phyloP scores from a whole-genome alignment of 1,140 invertebrate species.

The Eriosoma lanigerum region DNA sequence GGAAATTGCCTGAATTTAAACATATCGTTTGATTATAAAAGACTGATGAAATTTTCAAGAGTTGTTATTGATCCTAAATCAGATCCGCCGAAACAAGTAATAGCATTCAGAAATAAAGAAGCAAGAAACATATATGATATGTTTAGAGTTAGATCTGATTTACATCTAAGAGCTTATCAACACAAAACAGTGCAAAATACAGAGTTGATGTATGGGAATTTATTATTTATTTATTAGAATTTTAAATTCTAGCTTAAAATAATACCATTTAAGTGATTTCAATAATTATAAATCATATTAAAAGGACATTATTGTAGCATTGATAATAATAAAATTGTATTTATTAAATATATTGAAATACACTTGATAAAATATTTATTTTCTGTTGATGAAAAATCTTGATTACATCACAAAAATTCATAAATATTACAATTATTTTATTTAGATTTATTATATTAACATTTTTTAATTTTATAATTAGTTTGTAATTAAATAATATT shows the following conservation, averaged over 20 bases:
- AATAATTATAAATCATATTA: no score
- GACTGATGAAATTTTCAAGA: constrained; percentile 53
- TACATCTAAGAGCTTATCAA: constrained; percentile 55
- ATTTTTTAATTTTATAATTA: no score
- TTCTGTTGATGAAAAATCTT: no score
- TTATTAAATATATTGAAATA: no score
- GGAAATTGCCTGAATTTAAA: constrained; percentile 56
- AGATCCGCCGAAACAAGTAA: constrained; percentile 38
- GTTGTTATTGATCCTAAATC: constrained; percentile 48
- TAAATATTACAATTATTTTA: no score
- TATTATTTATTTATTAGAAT: not conserved
- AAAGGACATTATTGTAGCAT: no score
- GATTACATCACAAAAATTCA: no score
- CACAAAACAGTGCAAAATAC: constrained; percentile 54
- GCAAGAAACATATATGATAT: constrained; percentile 54
- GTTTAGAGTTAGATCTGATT: constrained; percentile 54
- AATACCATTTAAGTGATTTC: no score
- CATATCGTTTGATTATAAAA: constrained; percentile 54
- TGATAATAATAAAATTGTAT: no score
- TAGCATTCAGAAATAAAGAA: constrained; percentile 55
- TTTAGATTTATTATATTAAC: no score
- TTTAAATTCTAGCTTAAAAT: not conserved
- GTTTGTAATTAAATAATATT: no score
- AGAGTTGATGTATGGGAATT: constrained; percentile 55
- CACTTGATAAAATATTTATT: no score